Evolutionary conservation across 1,140 invertebrate genomes (phyloP).

Genomic region (Achatina immaculata): DNA sequence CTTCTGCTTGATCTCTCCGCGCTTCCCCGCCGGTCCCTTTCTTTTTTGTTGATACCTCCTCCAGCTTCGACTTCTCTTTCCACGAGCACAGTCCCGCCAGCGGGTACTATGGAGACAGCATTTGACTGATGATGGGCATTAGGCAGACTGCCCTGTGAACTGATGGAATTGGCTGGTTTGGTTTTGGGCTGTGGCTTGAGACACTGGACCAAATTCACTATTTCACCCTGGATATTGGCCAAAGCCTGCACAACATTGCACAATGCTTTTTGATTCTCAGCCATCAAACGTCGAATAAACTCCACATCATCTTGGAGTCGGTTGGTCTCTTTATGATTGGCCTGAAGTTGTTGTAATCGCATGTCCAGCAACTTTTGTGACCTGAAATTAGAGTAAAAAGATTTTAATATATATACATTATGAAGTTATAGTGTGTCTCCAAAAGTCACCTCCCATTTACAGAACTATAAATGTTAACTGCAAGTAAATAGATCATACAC

Average conservation of each 20-base stretch:
- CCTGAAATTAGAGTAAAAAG: conserved; percentile 17
- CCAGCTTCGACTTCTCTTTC: conserved; percentile 13
- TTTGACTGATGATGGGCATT: conserved; percentile 15
- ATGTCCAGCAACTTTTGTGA: conserved; percentile 65
- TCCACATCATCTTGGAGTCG: conserved; percentile 68
- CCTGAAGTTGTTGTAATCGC: conserved; percentile 69
- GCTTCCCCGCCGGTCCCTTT: conserved; percentile 2
- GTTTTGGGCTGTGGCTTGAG: conserved; percentile 51
- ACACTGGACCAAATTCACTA: conserved; percentile 65
- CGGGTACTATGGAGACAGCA: conserved; percentile 13
- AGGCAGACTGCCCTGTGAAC: conserved; percentile 23
- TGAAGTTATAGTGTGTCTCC: background rate
- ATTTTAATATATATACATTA: background rate
- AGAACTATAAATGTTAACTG: background rate
- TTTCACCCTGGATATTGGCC: conserved; percentile 68
- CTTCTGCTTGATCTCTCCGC: background rate
- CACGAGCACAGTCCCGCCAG: background rate
- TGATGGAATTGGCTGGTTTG: conserved; percentile 9
- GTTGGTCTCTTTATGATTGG: conserved; percentile 65
- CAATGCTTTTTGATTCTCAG: conserved; percentile 70
- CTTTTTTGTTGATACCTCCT: background rate
- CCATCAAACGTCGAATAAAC: conserved; percentile 67
- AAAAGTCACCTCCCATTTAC: background rate
- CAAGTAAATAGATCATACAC: no score
- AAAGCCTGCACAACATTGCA: conserved; percentile 68